Conservation (phyloP, 2,113 vertebrate genomes). For the Lepus europaeus region DNA sequence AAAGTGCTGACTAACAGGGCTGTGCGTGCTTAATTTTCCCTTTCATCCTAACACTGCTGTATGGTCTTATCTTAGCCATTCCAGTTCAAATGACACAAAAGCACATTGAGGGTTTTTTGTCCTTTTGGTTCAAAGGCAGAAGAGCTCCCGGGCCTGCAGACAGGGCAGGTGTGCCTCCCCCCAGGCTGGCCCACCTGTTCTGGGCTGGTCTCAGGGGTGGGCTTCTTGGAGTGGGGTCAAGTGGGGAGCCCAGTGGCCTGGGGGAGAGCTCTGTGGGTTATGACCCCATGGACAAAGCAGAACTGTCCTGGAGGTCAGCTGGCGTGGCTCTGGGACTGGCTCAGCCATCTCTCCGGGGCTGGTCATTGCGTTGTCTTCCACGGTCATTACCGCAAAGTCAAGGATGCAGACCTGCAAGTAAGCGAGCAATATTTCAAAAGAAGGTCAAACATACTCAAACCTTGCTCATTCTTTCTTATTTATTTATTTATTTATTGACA, state of each 20-base stretch:
- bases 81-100: slow-evolving; percentile 3
- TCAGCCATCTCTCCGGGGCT: background rate
- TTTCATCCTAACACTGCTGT: slow-evolving; percentile 60
- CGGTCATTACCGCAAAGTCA: slow-evolving; percentile 13
- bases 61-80: slow-evolving; percentile 25
- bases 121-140: slow-evolving; percentile 51
- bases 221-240: background rate
- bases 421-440: background rate
- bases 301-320: background rate
- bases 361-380: slow-evolving; percentile 18
- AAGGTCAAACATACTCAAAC: background rate
- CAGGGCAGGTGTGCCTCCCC: background rate
- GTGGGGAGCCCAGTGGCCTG: too few species aligned
- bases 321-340: too few species aligned
- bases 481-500: too few species aligned
- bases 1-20: slow-evolving; percentile 69
- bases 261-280: background rate
- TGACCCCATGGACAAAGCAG: background rate
- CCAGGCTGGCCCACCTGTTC: background rate
- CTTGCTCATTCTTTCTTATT: background rate
- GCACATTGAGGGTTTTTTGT: slow-evolving; percentile 59
- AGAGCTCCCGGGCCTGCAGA: background rate
- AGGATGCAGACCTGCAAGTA: background rate
- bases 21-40: slow-evolving; percentile 58
- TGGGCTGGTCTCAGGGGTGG: background rate